Evolutionary conservation across 2,797 vertebrate genomes (phyloP).

Genomic region (Gouania willdenowi): DNA sequence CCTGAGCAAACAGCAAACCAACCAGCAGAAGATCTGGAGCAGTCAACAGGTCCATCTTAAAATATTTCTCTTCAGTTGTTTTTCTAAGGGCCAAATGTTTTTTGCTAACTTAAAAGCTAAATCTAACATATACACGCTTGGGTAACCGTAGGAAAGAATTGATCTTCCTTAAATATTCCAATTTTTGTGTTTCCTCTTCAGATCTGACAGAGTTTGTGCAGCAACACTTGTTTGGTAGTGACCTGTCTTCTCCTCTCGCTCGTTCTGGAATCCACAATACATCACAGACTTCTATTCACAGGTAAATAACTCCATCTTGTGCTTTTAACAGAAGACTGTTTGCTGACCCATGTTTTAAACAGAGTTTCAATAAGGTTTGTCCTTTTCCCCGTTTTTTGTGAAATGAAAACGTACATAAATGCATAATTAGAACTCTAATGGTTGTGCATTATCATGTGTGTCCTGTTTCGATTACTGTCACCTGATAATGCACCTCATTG

Average conservation of each 20-base stretch:
- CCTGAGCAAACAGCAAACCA: constrained; percentile 16
- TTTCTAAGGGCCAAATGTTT: too few relatives aligned
- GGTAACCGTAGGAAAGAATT: background rate
- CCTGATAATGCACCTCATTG: too few relatives aligned
- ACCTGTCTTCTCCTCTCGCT: constrained; percentile 49
- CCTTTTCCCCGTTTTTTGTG: too few relatives aligned
- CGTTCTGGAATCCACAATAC: constrained; percentile 57
- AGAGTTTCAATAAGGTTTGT: too few relatives aligned
- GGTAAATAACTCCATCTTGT: constrained; percentile 39
- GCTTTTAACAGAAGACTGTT: background rate
- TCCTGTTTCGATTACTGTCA: too few relatives aligned
- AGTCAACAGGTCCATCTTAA: constrained; percentile 34
- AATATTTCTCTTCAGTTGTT: too few relatives aligned
- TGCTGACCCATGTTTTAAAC: too few relatives aligned
- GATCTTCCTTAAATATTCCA: background rate
- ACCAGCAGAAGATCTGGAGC: constrained; percentile 28
- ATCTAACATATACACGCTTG: too few relatives aligned
- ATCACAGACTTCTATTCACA: constrained; percentile 41
- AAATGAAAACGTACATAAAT: too few relatives aligned
- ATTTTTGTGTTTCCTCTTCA: constrained; percentile 23
- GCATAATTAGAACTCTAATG: too few relatives aligned
- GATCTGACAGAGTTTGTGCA: constrained; percentile 75
- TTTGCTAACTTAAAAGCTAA: too few relatives aligned
- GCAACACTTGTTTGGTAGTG: constrained; percentile 52
- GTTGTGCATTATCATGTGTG: too few relatives aligned